Percentiles rank a stretch among this genome's conserved stretches.
These are phyloP conservation scores for Cisticola juncidis DNA, from an alignment of 2,113 vertebrate genomes.

Conservation along the genomic window DNA sequence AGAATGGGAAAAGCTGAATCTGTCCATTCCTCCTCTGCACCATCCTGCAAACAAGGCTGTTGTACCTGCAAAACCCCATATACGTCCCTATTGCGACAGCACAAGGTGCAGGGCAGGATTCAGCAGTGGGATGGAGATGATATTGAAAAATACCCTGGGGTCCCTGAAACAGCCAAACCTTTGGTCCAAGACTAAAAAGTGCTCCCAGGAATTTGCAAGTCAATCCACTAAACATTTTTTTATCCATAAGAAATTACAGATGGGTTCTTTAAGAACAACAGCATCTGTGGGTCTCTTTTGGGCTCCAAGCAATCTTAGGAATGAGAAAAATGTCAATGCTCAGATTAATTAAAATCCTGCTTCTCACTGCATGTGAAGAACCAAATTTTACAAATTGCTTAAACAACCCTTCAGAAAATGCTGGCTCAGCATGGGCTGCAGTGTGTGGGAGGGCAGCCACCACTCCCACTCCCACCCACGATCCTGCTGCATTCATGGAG, in stretches of 20 bases:
- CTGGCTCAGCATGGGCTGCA: neutral
- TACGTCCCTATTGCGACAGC: rapidly evolving
- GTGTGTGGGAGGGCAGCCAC: rapidly evolving
- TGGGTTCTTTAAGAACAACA: constrained; percentile 20
- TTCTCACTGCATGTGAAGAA: neutral
- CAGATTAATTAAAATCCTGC: constrained; percentile 11
- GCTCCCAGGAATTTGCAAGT: neutral
- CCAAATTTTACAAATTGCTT: neutral
- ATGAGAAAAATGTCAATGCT: constrained; percentile 55
- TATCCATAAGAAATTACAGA: constrained; percentile 44
- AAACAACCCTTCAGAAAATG: neutral
- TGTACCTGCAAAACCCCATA: neutral
- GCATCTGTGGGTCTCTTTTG: constrained; percentile 3
- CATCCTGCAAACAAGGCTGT: neutral
- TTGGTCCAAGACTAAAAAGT: neutral
- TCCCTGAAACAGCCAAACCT: neutral
- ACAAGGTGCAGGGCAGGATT: rapidly evolving
- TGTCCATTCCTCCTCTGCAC: neutral
- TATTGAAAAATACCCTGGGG: neutral
- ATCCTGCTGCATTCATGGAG: rapidly evolving
- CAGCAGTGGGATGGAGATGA: neutral
- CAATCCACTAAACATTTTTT: neutral
- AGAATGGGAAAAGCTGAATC: neutral
- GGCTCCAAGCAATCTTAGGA: constrained; percentile 39
- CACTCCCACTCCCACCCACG: neutral